Evolutionary conservation across 2,113 vertebrate species (phyloP), one percentile per base, ranked within the genome.

Genomic region (Bubo blakistoni): DNA sequence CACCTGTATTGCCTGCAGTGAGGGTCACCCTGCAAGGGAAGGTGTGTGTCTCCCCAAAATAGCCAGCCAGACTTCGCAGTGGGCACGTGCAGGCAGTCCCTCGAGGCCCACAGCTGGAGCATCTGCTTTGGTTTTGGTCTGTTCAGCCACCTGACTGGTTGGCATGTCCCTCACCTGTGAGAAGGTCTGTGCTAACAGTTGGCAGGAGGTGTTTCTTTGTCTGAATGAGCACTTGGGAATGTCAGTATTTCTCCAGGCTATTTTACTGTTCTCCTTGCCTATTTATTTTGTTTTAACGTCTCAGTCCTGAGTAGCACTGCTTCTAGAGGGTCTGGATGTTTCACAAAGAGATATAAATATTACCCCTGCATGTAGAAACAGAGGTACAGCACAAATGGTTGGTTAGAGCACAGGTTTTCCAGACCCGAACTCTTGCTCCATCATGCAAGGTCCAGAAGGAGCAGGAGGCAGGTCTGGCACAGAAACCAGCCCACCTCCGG

Each of bases 31-130:
- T 66, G 42, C 19, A 7, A 81, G 73, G 36, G 11, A 30, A 87
- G 38, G 30, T 12, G 46, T 17, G 25, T 16, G 2, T 36, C 30
- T 74, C 66, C 82, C 20, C 14, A 55, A 13, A 94, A 71, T 0
- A 90, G 29, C 38, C 71, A 54, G 42, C 21, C 51, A 63, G 55
- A 3, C 55, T 49, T 62, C 11, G 15, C 0, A 0, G 46, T 26
- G 58, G 52, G 44, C 25, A 20, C 0, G 0, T 40, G 21, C 42
- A 81, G 32, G 77, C 0, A 0, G 19, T 27, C 5, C 38, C 67
- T 52, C 1, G 5, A 89, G 81, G 54, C 38, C 54, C 3, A 2
- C 32, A 72, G 58, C 74, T 85, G 63, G 58, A 65, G 16, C 79
- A 81, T 73, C 58, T 70, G 51, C 62, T 42, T 77, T 0, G 0